Evolutionary conservation across 2,797 vertebrate species (phyloP).

Genomic region (Anabas testudineus): DNA sequence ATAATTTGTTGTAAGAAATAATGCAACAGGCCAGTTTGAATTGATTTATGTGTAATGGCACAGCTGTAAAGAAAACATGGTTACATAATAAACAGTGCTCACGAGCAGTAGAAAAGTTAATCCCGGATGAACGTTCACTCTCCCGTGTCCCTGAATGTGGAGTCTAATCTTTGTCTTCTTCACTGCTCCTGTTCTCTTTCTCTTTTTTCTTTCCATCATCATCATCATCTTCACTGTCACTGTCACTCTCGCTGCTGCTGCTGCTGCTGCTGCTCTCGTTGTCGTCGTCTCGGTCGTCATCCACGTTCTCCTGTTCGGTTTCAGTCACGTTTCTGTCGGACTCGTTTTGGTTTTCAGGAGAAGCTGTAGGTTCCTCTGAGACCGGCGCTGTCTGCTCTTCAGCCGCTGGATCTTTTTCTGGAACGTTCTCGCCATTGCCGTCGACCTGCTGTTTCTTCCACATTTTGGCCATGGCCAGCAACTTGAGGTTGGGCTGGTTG

Average conservation of each 20-base stretch:
- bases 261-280: conserved; percentile 42
- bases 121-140: not conserved
- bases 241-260: conserved; percentile 39
- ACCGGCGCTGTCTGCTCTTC: not conserved
- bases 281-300: conserved; percentile 66
- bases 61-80: conserved; percentile 26
- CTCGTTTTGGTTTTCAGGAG: conserved; percentile 4
- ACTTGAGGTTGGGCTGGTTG: conserved; percentile 98
- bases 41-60: conserved; percentile 48
- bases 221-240: conserved; percentile 33
- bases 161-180: conserved; percentile 52
- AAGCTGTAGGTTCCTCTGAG: not conserved
- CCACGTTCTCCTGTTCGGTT: not conserved
- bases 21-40: conserved; percentile 14
- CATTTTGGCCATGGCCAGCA: conserved; percentile 98
- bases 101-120: conserved; percentile 35
- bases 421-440: conserved; percentile 57
- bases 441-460: conserved; percentile 95
- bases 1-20: conserved; percentile 40
- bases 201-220: conserved; percentile 26
- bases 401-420: not conserved
- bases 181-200: conserved; percentile 20
- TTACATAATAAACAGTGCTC: conserved; percentile 42
- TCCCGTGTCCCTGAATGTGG: not conserved
- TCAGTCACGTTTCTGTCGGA: conserved; percentile 33